Base-by-base conservation (phyloP, 2,113 vertebrate genomes). In the Macaca nemestrina region DNA sequence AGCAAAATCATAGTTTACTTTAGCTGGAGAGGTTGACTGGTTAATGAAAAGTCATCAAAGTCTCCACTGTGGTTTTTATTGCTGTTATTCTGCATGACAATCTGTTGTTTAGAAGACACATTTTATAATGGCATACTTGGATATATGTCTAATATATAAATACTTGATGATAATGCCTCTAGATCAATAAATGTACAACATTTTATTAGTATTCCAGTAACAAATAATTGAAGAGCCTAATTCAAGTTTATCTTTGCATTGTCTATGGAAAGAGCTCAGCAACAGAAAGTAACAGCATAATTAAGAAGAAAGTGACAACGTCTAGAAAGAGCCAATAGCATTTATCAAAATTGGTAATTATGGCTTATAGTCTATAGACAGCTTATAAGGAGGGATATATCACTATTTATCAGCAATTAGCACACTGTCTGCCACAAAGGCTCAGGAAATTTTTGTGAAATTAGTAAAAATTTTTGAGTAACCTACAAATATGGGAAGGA, bases 31-130 rank as follows among this genome's bases (percentile, higher is more conserved):
- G 83, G 16, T 22, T 78, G 12, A 87, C 64, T 61, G 55, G 76
- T 79, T 98, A 98, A 94, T 91, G 94, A 90, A 97, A 98, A 97
- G 67, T 43, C 5, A 89, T 95, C 35, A 14, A 88, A 38, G n/a
- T 75, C 27, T 86, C 25, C 14, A 50, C 6, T 45, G 25, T 79
- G 75, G 10, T 35, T 81, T 40, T 76, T n/a, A 70, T 76, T 68
- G 27, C 11, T 78, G 1, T 83, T 97, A 32, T 86, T 88, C 50
- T 75, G 45, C 78, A 78, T 76, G 72, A 64, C 73, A 50, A 43
- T 57, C 35, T 89, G 40, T 20, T 88, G 30, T n/a, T 96, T 87
- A 55, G 27, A 90, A 94, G 50, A 83, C 75, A 57, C 1, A 61
- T 91, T 84, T 93, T n/a, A 72, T 55, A 96, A 82, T 48, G 27